Evolutionary conservation across 2,888 invertebrate species (phyloP), one percentile per base, ranked within the genome.

Genomic region (Cantharis lateralis): DNA sequence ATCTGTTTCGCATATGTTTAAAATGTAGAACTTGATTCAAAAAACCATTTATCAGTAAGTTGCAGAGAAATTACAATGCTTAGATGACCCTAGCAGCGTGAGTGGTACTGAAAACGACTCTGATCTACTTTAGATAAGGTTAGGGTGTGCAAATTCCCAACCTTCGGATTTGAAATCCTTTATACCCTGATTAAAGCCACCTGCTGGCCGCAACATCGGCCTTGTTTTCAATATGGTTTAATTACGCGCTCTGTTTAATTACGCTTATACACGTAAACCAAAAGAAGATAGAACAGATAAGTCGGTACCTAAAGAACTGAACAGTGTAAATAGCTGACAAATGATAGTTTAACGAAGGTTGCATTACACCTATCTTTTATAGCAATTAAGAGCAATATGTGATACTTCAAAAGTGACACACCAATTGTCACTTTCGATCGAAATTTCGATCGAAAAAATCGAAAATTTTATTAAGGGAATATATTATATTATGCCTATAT

Each of bases 61-160:
- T 48, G 48, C 48, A 48, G 48, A 48, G 48, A 48, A 66, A 66
- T 66, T 63, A 66, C 64, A 16, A 77, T 69, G 77, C 71, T 72
- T 69, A 68, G 66, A 32, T 71, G 62, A 74, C 63, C 76, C 70
- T 74, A 73, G 69, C 73, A 71, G 71, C 26, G 71, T 74, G 71
- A 74, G 74, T 69, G 78, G 79, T 76, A 78, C 74, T 79, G 76
- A 80, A 79, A 80, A 77, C 81, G 78, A 68, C 78, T 72, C 73
- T 79, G 81, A 81, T 81, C 78, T 81, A 80, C 79, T 81, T 81
- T 81, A 78, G 78, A 79, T 76, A 78, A 76, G 80, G 81, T 80
- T 81, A 76, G 79, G 78, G 77, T 78, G 81, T 81, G 81, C 81
- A 81, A 81, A 81, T 81, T 81, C 81, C 78, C 76, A 75, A 76